phyloP scores from a whole-genome alignment of 53 echinoderm and acorn worm genomes.

The Actinopyga echinites region DNA sequence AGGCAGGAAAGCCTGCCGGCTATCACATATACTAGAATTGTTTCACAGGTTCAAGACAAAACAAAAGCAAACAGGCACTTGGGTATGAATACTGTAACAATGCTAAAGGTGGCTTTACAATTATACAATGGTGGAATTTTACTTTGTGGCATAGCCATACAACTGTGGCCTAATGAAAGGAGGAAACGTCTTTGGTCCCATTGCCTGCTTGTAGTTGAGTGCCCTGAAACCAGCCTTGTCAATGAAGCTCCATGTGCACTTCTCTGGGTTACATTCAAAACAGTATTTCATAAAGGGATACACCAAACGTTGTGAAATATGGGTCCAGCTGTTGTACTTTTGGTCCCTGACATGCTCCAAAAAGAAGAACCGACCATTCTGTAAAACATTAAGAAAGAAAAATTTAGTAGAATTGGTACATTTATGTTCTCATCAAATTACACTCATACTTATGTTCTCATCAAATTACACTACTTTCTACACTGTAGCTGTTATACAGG shows the following conservation, averaged over 20 bases:
- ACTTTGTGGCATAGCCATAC: constrained; percentile 13
- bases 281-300: constrained; percentile 3
- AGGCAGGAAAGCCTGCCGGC: no score
- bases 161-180: not conserved
- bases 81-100: no score
- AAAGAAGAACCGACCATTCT: constrained; percentile 20
- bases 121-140: not conserved
- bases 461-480: no score
- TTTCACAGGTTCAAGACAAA: no score
- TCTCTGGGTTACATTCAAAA: not conserved
- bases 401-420: no score
- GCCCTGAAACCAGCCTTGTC: constrained; percentile 13
- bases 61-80: no score
- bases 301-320: constrained; percentile 20
- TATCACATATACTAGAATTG: no score
- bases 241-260: not conserved
- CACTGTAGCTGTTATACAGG: no score
- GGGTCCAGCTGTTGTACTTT: constrained; percentile 26
- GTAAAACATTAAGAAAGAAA: not conserved
- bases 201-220: not conserved
- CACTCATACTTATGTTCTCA: no score
- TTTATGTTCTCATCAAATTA: no score
- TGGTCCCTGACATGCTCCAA: constrained; percentile 22
- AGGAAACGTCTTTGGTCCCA: not conserved
- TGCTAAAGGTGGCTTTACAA: no score